Conservation (phyloP, 2,888 invertebrate species). For the Ophioninae sp. region DNA sequence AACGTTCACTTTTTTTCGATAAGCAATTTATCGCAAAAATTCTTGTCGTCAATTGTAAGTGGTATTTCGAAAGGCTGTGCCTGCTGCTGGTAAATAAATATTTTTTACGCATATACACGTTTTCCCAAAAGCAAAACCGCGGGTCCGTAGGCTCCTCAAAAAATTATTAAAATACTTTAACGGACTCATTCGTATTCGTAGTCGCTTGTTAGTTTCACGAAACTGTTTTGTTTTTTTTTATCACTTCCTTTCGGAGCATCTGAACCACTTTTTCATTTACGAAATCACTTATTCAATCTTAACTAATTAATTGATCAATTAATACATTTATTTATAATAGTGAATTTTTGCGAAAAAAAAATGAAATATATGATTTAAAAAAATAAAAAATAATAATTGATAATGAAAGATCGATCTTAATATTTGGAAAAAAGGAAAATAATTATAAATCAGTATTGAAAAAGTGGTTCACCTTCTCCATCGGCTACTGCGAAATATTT, state of each 20-base stretch:
- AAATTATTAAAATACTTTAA: slow-evolving; percentile 30
- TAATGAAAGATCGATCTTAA: too few species aligned
- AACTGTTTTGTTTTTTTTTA: slow-evolving; percentile 2
- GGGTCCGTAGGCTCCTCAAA: slow-evolving; percentile 62
- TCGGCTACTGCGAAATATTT: slow-evolving; percentile 22
- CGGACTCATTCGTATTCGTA: slow-evolving; percentile 35
- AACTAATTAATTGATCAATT: too few species aligned
- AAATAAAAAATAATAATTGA: too few species aligned
- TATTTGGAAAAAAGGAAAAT: too few species aligned
- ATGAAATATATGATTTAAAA: too few species aligned
- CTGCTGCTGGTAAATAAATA: slow-evolving; percentile 45
- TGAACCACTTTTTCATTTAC: slow-evolving; percentile 44
- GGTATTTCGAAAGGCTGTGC: slow-evolving; percentile 33
- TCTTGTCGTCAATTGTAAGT: neutral
- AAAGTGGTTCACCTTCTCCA: slow-evolving; percentile 57
- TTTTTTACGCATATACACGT: neutral
- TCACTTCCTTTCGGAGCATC: slow-evolving; percentile 53
- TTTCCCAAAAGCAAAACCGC: slow-evolving; percentile 9
- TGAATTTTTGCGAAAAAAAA: too few species aligned
- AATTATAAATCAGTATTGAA: neutral
- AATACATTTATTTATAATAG: neutral
- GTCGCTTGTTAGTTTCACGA: slow-evolving; percentile 52
- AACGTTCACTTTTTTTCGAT: neutral
- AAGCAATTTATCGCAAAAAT: neutral
- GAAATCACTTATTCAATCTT: too few species aligned